Conservation (phyloP, 2,113 vertebrate genomes). For the Nothoprocta pentlandii region DNA sequence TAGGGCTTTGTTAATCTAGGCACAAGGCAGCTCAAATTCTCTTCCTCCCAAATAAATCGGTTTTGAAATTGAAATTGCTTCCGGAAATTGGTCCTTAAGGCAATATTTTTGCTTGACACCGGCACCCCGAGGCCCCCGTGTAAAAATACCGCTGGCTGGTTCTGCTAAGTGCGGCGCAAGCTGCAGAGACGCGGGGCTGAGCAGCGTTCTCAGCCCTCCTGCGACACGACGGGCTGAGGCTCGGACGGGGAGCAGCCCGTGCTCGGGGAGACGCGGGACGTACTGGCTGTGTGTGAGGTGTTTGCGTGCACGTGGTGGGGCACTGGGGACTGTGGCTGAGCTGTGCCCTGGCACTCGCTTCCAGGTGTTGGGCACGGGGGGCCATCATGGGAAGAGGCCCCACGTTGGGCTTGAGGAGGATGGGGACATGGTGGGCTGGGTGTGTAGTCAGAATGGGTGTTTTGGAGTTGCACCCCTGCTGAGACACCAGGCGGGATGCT, state of each 20-base stretch:
- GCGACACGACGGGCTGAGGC: neutral
- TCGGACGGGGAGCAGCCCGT: neutral
- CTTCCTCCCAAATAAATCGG: conserved; percentile 35
- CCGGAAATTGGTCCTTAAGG: conserved; percentile 22
- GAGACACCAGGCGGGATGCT: accelerated
- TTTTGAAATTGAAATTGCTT: conserved; percentile 52
- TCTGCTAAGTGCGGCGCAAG: neutral
- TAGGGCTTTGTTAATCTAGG: neutral
- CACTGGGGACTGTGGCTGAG: accelerated
- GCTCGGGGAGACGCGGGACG: neutral
- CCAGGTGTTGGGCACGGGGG: accelerated
- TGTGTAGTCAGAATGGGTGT: accelerated
- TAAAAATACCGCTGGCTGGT: neutral
- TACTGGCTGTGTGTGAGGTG: accelerated
- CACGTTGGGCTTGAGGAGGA: neutral
- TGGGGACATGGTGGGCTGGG: too few species aligned
- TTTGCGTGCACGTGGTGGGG: accelerated
- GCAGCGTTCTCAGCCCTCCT: neutral
- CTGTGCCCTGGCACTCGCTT: neutral
- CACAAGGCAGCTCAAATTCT: neutral
- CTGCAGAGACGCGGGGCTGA: neutral
- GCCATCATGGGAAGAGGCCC: neutral
- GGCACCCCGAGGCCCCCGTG: neutral
- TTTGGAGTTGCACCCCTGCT: neutral
- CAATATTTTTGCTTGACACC: conserved; percentile 13